A percentile compares a stretch with the other conserved stretches of the same genome.
Evolutionary conservation across 2,888 invertebrate genomes (phyloP).

Genomic region (Macrostomum cliftonense): DNA sequence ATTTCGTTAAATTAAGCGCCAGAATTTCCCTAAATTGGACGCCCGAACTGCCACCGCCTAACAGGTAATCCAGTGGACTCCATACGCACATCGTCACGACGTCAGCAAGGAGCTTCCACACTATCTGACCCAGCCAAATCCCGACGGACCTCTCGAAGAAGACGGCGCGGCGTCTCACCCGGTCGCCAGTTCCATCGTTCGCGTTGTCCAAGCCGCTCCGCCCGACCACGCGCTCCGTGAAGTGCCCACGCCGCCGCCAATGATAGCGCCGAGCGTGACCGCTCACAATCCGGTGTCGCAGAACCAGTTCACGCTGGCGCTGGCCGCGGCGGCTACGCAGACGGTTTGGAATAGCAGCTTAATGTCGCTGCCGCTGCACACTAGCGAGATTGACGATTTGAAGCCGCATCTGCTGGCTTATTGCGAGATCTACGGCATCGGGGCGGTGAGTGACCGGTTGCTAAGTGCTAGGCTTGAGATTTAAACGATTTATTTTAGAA

Average conservation of each 20-base stretch:
- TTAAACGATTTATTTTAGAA: too few species aligned
- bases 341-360: constrained; percentile 24
- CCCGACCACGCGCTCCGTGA: background rate
- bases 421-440: constrained; percentile 26
- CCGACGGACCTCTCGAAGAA: background rate
- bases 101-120: constrained; percentile 16
- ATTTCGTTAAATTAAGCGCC: too few species aligned
- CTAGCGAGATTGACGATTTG: constrained; percentile 23
- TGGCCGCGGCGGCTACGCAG: constrained; percentile 23
- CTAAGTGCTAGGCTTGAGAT: too few species aligned
- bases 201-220: background rate
- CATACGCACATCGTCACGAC: constrained; percentile 22
- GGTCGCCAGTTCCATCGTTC: too few species aligned
- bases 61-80: constrained; percentile 32
- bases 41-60: constrained; percentile 6
- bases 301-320: constrained; percentile 3
- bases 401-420: constrained; percentile 26
- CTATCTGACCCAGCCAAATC: constrained; percentile 16
- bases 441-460: constrained; percentile 26
- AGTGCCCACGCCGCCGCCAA: constrained; percentile 4
- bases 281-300: constrained; percentile 3
- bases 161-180: constrained; percentile 14
- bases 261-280: constrained; percentile 5
- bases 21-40: too few species aligned
- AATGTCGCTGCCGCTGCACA: constrained; percentile 24